Conservation (phyloP, 1,140 invertebrate genomes). For the Oncopodura yosiiana region DNA sequence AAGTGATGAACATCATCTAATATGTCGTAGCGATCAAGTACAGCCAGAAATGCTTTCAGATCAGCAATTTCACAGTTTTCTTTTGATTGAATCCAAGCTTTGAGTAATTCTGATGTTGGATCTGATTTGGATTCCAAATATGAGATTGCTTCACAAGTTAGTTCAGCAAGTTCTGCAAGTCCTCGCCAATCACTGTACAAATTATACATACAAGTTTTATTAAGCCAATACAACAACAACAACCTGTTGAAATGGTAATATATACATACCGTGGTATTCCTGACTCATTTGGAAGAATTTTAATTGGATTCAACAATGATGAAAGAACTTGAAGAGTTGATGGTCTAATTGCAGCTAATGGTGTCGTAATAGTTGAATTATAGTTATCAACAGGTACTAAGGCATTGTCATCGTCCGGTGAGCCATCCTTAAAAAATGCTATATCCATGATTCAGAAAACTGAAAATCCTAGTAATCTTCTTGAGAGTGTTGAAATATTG, state of each 20-base stretch:
- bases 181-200: slow-evolving; percentile 55
- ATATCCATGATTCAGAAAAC: too few relatives aligned
- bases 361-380: neutral
- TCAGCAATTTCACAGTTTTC: slow-evolving; percentile 40
- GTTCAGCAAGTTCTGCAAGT: slow-evolving; percentile 47
- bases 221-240: neutral
- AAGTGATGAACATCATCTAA: slow-evolving; percentile 48
- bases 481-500: too few relatives aligned
- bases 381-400: neutral
- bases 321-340: slow-evolving; percentile 28
- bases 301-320: slow-evolving; percentile 48
- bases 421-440: neutral
- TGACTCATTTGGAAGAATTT: slow-evolving; percentile 48
- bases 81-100: slow-evolving; percentile 40
- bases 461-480: slow-evolving; percentile 5
- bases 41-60: slow-evolving; percentile 46
- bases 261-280: slow-evolving; percentile 45
- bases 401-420: neutral
- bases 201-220: neutral
- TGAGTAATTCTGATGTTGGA: slow-evolving; percentile 47
- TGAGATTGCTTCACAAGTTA: slow-evolving; percentile 37
- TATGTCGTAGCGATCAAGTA: slow-evolving; percentile 57
- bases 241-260: neutral
- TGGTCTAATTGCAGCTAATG: slow-evolving; percentile 24
- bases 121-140: slow-evolving; percentile 43